Evolutionary conservation across 2,888 invertebrate species (phyloP).

Genomic region (Junonia oenone): DNA sequence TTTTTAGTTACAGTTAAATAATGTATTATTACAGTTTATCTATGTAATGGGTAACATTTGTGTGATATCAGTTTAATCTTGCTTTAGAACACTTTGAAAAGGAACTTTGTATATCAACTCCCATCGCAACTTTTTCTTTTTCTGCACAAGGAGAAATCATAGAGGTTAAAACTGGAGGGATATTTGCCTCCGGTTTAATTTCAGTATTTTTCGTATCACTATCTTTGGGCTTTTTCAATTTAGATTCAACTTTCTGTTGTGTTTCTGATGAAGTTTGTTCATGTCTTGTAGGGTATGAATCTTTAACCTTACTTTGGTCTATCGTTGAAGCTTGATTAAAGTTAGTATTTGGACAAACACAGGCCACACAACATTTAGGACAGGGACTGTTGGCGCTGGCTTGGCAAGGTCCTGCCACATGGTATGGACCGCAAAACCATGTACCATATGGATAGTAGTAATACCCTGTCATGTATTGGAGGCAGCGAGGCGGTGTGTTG

Average conservation of each 20-base stretch:
- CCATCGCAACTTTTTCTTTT: neutral
- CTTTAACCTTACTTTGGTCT: neutral
- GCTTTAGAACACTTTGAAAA: neutral
- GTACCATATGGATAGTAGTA: constrained; percentile 64
- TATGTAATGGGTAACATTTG: neutral
- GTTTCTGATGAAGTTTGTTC: neutral
- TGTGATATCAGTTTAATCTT: neutral
- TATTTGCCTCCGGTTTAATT: neutral
- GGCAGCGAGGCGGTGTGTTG: constrained; percentile 47
- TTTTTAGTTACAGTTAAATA: too few relatives aligned
- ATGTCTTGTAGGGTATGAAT: neutral
- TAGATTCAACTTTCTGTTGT: neutral
- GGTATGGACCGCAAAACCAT: constrained; percentile 66
- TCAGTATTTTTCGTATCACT: neutral
- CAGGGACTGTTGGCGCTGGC: constrained; percentile 7
- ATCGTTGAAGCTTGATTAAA: neutral
- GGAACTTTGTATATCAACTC: neutral
- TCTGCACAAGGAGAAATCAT: neutral
- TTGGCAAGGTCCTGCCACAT: constrained; percentile 37
- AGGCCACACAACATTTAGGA: neutral
- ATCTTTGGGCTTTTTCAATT: neutral
- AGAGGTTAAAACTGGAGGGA: neutral
- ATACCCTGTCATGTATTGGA: constrained; percentile 61
- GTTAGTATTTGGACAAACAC: neutral
- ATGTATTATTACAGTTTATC: neutral